Evolutionary conservation across 2,797 vertebrate genomes (phyloP).

Genomic region (Cossypha caffra): DNA sequence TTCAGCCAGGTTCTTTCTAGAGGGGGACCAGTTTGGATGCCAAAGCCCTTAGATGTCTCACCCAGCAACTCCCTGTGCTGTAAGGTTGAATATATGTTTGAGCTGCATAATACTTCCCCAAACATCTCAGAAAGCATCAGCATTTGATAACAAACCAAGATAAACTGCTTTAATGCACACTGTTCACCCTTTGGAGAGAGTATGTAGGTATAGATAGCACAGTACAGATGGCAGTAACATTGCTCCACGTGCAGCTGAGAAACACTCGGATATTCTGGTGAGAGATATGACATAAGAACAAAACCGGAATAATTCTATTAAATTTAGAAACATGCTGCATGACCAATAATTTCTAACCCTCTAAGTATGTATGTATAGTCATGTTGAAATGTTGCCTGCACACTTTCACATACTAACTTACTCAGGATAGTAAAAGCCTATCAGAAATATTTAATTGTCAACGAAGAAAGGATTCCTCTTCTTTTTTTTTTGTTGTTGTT

Average conservation of each 20-base stretch:
- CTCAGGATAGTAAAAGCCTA: not conserved
- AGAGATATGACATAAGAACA: not conserved
- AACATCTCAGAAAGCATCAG: not conserved
- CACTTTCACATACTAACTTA: not conserved
- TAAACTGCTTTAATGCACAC: not conserved
- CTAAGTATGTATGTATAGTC: not conserved
- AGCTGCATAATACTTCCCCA: not conserved
- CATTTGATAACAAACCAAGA: not conserved
- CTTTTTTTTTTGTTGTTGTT: not conserved
- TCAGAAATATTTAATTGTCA: not conserved
- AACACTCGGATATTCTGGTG: not conserved
- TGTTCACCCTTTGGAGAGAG: not conserved
- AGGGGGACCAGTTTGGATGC: not conserved
- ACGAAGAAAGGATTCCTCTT: not conserved
- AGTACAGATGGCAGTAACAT: not conserved
- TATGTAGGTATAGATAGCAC: accelerated
- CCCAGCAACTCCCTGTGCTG: accelerated
- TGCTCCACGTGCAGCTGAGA: not conserved
- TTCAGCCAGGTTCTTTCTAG: not conserved
- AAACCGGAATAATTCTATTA: not conserved
- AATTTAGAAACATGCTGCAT: not conserved
- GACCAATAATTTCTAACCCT: not conserved
- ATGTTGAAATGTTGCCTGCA: not conserved
- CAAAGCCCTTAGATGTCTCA: not conserved
- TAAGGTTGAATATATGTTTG: not conserved